Evolutionary conservation across 2,797 vertebrate genomes (phyloP).

Genomic region (Limosa lapponica): DNA sequence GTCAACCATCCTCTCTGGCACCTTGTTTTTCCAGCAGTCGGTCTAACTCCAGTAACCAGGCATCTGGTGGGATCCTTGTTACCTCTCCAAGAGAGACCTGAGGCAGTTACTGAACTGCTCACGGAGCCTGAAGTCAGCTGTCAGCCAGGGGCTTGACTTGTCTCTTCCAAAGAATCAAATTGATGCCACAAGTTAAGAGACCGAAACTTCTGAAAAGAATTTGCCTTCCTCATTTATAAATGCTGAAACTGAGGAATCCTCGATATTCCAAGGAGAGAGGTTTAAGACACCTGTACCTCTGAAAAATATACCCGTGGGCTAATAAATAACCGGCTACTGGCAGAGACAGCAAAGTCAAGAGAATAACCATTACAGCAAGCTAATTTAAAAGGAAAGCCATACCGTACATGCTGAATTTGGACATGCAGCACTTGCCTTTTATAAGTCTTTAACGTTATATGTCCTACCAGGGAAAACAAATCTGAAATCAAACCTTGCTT

Average conservation of each 20-base stretch:
- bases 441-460: not conserved
- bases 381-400: not conserved
- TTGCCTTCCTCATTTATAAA: conserved; percentile 8
- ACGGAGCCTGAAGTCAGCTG: not conserved
- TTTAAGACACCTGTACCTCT: not conserved
- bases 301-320: not conserved
- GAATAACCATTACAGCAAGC: not conserved
- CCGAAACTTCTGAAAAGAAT: not conserved
- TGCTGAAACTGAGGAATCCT: not conserved
- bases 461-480: not conserved
- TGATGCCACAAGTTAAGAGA: not conserved
- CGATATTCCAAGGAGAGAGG: not conserved
- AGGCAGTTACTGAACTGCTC: not conserved
- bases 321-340: not conserved
- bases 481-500: not conserved
- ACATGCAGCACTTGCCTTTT: not conserved
- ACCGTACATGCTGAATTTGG: not conserved
- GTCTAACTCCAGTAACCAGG: not conserved
- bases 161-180: not conserved
- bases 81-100: not conserved
- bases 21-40: not conserved
- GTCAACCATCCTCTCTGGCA: not conserved
- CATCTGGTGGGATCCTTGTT: not conserved
- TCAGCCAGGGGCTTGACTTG: not conserved
- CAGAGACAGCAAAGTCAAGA: not conserved